Conservation (phyloP, 1,140 invertebrate species). For the Leptonema lineaticorne region DNA sequence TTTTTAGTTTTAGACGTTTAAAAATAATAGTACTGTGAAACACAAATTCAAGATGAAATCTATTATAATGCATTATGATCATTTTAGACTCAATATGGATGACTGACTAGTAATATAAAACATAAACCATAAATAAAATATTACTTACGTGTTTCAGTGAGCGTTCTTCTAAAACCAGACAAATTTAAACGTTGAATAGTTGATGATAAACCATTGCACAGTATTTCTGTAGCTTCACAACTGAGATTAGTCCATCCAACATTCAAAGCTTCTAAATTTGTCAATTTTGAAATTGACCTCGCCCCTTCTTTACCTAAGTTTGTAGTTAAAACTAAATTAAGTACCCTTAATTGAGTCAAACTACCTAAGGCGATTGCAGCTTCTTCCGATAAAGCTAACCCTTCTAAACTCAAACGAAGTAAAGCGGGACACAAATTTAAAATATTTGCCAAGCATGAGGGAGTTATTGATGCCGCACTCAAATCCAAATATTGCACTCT, state of each 20-base stretch:
- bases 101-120: neutral
- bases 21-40: too few relatives aligned
- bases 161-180: conserved; percentile 73
- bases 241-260: conserved; percentile 78
- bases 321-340: conserved; percentile 74
- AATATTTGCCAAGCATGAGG: conserved; percentile 61
- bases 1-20: too few relatives aligned
- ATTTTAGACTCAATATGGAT: neutral
- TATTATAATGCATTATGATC: neutral
- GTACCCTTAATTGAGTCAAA: conserved; percentile 51
- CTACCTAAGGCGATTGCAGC: conserved; percentile 68
- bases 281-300: conserved; percentile 41
- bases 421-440: conserved; percentile 69
- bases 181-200: conserved; percentile 74
- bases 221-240: conserved; percentile 58
- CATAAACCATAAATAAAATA: conserved; percentile 4
- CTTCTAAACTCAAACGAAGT: conserved; percentile 82
- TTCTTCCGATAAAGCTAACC: conserved; percentile 62
- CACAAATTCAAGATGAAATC: neutral
- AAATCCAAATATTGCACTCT: conserved; percentile 81
- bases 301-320: conserved; percentile 54
- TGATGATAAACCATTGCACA: conserved; percentile 64
- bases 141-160: conserved; percentile 76
- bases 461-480: conserved; percentile 71
- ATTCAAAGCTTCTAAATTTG: conserved; percentile 62